Conservation (phyloP, 2,113 vertebrate species). For the Brachirus orientalis region DNA sequence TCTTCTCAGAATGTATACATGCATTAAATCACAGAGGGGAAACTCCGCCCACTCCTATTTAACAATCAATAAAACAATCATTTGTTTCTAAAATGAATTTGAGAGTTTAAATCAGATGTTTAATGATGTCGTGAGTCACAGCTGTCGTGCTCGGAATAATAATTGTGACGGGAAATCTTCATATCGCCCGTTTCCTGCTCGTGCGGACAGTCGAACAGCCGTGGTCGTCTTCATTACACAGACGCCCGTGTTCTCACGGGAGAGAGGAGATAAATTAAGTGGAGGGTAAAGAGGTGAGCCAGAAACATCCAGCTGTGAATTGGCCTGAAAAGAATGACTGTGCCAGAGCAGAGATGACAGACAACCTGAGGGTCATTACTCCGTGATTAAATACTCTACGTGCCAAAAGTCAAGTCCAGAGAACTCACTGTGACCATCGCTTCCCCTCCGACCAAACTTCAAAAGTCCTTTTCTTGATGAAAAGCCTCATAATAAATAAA, state of each 20-base stretch:
- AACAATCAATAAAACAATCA: too few relatives aligned
- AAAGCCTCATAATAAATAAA: conserved; percentile 25
- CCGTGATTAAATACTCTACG: conserved; percentile 58
- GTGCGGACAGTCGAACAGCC: neutral
- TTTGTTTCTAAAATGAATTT: too few relatives aligned
- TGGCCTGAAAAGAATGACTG: conserved; percentile 53
- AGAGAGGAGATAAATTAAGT: conserved; percentile 52
- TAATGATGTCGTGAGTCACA: too few relatives aligned
- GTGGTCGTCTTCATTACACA: conserved; percentile 19
- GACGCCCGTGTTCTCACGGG: conserved; percentile 22
- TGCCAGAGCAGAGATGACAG: conserved; percentile 53
- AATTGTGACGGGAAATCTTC: too few relatives aligned
- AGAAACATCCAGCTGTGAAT: conserved; percentile 57
- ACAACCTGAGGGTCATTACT: conserved; percentile 53
- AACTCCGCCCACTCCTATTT: too few relatives aligned
- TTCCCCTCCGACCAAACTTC: conserved; percentile 1
- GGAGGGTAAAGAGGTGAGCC: conserved; percentile 60
- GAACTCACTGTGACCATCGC: conserved; percentile 13
- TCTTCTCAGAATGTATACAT: too few relatives aligned
- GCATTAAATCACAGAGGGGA: too few relatives aligned
- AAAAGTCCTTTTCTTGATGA: conserved; percentile 19
- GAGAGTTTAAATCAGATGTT: too few relatives aligned
- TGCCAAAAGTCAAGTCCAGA: conserved; percentile 33
- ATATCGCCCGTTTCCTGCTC: too few relatives aligned
- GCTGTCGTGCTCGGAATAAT: too few relatives aligned